These are phyloP conservation scores for Monarcha castaneiventris DNA, from an alignment of 2,113 vertebrate species.

Conservation along the genomic window DNA sequence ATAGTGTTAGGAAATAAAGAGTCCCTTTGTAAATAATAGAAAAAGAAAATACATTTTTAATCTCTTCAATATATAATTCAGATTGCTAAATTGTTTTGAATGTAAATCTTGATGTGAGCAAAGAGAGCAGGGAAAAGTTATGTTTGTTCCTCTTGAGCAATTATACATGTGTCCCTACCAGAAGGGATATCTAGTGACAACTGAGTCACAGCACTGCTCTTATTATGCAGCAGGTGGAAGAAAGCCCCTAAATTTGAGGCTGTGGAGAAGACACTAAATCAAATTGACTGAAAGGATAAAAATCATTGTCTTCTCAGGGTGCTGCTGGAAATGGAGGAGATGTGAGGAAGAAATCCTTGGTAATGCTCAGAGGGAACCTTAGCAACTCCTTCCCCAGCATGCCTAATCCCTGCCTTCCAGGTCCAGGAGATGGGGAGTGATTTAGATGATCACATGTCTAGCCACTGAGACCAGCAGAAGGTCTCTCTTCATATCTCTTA, in stretches of 20 bases:
- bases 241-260: neutral
- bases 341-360: neutral
- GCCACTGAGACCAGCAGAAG: neutral
- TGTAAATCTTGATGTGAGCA: neutral
- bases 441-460: neutral
- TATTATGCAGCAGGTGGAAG: neutral
- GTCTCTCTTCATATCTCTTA: neutral
- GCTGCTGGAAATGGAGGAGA: neutral
- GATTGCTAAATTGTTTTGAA: neutral
- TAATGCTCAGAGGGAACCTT: neutral
- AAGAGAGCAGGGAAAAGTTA: neutral
- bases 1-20: neutral
- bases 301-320: neutral
- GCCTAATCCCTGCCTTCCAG: neutral
- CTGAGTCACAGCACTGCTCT: neutral
- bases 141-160: accelerated
- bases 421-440: neutral
- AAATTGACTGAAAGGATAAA: neutral
- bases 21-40: neutral
- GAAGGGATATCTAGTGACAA: neutral
- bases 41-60: neutral
- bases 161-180: neutral
- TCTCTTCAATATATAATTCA: neutral
- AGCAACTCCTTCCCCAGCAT: neutral
- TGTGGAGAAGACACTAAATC: neutral